Evolutionary conservation across 2,113 vertebrate genomes (phyloP).

Genomic region (Charadrius vociferus): DNA sequence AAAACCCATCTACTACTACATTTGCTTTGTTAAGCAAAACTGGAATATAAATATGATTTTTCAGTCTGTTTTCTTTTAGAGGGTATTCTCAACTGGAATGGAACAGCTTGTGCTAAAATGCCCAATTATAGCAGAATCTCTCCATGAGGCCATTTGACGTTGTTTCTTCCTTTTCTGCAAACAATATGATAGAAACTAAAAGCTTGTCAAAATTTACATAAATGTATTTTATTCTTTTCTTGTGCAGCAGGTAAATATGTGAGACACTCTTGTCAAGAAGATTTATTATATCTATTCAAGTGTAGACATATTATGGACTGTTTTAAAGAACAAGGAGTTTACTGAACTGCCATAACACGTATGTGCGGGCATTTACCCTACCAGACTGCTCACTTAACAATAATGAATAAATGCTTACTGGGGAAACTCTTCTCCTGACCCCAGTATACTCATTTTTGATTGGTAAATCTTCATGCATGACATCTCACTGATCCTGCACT

Average conservation of each 20-base stretch:
- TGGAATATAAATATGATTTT: neutral
- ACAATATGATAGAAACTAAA: neutral
- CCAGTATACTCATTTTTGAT: neutral
- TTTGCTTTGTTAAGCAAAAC: neutral
- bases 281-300: neutral
- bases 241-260: neutral
- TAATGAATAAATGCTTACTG: neutral
- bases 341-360: neutral
- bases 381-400: neutral
- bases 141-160: neutral
- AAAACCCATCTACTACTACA: neutral
- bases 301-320: neutral
- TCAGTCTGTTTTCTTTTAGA: neutral
- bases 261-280: neutral
- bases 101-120: constrained; percentile 22
- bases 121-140: neutral
- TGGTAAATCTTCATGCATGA: neutral
- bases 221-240: neutral
- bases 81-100: neutral
- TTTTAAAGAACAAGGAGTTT: neutral
- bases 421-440: neutral
- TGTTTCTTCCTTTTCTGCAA: neutral
- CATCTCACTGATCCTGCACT: neutral
- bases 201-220: neutral
- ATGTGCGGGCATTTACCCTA: neutral